These are phyloP conservation scores for Lutra lutra DNA, from an alignment of 2,797 vertebrate genomes.

Conservation along the genomic window DNA sequence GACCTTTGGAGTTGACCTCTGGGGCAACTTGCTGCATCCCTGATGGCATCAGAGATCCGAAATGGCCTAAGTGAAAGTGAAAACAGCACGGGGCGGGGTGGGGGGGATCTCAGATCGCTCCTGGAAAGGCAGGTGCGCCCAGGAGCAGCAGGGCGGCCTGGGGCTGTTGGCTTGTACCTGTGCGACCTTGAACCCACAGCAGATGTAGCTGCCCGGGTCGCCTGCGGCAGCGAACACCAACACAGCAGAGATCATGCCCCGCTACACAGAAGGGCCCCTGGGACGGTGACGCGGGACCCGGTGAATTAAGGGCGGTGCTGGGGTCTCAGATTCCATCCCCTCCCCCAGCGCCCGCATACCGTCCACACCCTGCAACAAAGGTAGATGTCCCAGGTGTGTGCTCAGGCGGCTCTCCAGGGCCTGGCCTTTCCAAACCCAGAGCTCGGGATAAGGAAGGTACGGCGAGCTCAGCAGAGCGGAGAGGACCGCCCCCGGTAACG, in stretches of 20 bases:
- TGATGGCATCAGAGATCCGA: not conserved
- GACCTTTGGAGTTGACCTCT: not conserved
- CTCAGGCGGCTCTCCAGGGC: not conserved
- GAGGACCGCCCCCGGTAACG: too few species aligned
- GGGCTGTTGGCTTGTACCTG: too few species aligned
- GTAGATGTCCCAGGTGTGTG: too few species aligned
- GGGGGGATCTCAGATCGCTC: not conserved
- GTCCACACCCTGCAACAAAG: not conserved
- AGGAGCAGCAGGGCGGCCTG: not conserved
- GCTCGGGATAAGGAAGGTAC: too few species aligned
- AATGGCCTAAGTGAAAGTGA: not conserved
- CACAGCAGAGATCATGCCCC: too few species aligned
- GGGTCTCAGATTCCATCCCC: not conserved
- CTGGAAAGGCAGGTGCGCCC: accelerated
- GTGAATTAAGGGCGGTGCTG: not conserved
- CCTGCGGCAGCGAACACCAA: not conserved
- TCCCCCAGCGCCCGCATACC: too few species aligned
- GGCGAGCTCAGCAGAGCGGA: too few species aligned
- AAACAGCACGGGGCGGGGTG: not conserved
- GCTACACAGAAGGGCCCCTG: accelerated
- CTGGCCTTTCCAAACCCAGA: not conserved
- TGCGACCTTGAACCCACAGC: not conserved
- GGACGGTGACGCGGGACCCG: accelerated
- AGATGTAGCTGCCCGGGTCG: accelerated
- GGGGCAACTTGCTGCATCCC: not conserved